phyloP scores from a whole-genome alignment of 37 sponge, comb jelly and placozoan genomes.

The Bolinopsis microptera region DNA sequence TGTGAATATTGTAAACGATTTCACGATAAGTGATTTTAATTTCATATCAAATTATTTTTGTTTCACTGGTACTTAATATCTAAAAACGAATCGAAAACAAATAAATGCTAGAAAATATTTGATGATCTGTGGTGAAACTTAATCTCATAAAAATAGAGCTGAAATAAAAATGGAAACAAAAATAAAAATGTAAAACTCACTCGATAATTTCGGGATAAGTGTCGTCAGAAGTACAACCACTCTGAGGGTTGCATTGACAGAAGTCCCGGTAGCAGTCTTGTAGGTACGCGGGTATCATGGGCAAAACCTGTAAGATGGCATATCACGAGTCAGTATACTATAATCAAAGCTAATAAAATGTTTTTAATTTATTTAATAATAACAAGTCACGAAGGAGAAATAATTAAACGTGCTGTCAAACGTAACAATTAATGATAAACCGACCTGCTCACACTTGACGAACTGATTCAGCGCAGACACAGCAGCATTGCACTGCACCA shows the following conservation, averaged over 20 bases:
- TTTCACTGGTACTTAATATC: too few species aligned
- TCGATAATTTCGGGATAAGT: background rate
- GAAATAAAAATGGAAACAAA: background rate
- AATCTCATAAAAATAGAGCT: background rate
- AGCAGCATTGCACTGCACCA: background rate
- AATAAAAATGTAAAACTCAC: background rate
- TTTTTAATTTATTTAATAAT: too few species aligned
- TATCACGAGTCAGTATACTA: too few species aligned
- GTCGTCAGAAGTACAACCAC: background rate
- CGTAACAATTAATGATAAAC: too few species aligned
- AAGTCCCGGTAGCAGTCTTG: background rate
- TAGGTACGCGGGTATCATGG: background rate
- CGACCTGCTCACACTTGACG: background rate
- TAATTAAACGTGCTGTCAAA: too few species aligned
- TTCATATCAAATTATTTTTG: background rate
- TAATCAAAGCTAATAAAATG: too few species aligned
- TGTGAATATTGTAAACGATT: background rate
- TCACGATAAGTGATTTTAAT: background rate
- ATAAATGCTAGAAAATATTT: too few species aligned
- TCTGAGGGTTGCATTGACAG: background rate
- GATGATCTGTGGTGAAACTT: too few species aligned
- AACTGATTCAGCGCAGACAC: background rate
- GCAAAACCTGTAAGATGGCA: background rate
- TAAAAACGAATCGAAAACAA: too few species aligned
- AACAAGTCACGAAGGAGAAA: too few species aligned